Evolutionary conservation across 2,797 vertebrate genomes (phyloP).

Genomic region (Cyclura pinguis): DNA sequence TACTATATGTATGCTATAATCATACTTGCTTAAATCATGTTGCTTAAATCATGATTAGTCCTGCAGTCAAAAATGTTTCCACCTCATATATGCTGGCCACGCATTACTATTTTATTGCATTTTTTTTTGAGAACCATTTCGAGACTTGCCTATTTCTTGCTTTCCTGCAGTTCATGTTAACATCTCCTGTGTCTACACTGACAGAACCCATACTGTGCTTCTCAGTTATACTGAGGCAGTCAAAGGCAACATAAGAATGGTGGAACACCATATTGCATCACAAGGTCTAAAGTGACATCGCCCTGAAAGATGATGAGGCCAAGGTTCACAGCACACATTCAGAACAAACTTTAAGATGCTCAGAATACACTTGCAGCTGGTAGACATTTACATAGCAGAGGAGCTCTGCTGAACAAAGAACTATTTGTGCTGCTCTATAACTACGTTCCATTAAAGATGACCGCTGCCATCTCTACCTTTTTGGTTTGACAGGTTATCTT

Average conservation of each 20-base stretch:
- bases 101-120: neutral
- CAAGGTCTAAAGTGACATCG: neutral
- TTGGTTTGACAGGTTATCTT: too few relatives aligned
- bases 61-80: neutral
- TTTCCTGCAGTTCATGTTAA: neutral
- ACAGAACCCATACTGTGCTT: neutral
- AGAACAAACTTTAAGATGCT: neutral
- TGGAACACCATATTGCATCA: neutral
- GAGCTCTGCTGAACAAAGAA: neutral
- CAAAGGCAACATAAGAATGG: neutral
- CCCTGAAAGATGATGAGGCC: neutral
- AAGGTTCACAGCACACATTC: neutral
- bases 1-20: neutral
- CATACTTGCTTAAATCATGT: neutral
- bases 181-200: neutral
- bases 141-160: neutral
- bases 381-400: neutral
- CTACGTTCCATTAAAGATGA: neutral
- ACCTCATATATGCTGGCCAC: neutral
- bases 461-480: too few relatives aligned
- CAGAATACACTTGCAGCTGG: neutral
- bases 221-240: neutral
- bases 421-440: neutral
- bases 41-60: neutral
- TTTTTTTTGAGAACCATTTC: neutral